These are phyloP conservation scores for Drosophila carrolli DNA, from an alignment of 1,140 invertebrate genomes.

Conservation along the genomic window DNA sequence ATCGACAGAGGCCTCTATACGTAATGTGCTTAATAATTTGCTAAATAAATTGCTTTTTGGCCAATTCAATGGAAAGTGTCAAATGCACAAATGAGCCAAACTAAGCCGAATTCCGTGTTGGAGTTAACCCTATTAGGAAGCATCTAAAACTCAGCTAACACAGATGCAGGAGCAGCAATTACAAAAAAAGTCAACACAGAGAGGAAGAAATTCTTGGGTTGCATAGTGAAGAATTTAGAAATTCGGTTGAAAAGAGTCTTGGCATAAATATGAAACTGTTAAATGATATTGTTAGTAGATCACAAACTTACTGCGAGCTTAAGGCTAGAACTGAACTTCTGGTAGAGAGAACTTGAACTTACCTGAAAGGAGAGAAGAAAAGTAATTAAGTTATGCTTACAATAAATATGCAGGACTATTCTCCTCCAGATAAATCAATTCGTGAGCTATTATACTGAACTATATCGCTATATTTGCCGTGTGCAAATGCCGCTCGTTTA, in stretches of 20 bases:
- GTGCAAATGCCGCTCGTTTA: slow-evolving; percentile 69
- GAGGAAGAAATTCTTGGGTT: slow-evolving; percentile 2
- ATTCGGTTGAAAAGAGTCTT: slow-evolving; percentile 11
- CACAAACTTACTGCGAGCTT: slow-evolving; percentile 74
- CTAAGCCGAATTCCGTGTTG: slow-evolving; percentile 1
- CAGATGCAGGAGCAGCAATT: slow-evolving; percentile 6
- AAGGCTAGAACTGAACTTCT: slow-evolving; percentile 27
- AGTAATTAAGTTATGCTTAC: neutral
- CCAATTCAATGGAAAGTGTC: slow-evolving; percentile 25
- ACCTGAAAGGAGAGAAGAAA: slow-evolving; percentile 47
- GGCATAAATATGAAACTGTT: slow-evolving; percentile 8
- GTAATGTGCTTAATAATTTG: slow-evolving; percentile 60
- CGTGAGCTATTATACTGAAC: slow-evolving; percentile 3
- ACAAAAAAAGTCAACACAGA: slow-evolving; percentile 5
- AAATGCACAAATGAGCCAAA: slow-evolving; percentile 18
- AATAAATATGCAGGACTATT: neutral
- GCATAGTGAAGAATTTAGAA: slow-evolving; percentile 9
- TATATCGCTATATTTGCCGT: slow-evolving; percentile 11
- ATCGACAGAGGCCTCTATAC: slow-evolving; percentile 62
- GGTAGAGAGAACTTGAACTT: slow-evolving; percentile 38
- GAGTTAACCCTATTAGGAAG: neutral
- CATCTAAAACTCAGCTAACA: slow-evolving; percentile 25
- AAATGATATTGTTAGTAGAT: slow-evolving; percentile 34
- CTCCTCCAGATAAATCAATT: slow-evolving; percentile 25
- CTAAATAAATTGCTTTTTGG: slow-evolving; percentile 37